phyloP scores from a whole-genome alignment of 2,888 invertebrate species.

The Orthosia cruda region DNA sequence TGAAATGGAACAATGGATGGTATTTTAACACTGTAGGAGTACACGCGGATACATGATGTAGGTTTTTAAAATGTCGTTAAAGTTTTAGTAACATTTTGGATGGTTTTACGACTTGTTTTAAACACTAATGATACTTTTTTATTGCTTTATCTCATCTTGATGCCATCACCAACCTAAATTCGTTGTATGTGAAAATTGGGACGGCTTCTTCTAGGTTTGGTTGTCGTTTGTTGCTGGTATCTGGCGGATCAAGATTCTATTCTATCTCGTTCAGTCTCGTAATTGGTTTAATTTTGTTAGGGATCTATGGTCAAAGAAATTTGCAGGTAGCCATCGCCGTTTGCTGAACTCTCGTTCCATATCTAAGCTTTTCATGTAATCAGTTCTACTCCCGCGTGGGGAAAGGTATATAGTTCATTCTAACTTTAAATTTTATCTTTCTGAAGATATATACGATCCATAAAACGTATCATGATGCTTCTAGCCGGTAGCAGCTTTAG shows the following conservation, averaged over 20 bases:
- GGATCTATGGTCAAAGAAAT: neutral
- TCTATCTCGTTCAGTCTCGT: neutral
- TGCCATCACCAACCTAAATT: slow-evolving; percentile 61
- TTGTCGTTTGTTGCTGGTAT: neutral
- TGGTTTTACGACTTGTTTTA: slow-evolving; percentile 60
- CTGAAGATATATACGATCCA: neutral
- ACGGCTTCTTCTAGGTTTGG: slow-evolving; percentile 1
- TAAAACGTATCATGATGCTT: slow-evolving; percentile 6
- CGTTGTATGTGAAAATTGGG: slow-evolving; percentile 30
- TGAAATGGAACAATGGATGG: slow-evolving; percentile 48
- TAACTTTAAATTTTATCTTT: neutral
- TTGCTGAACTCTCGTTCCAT: neutral
- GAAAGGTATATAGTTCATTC: neutral
- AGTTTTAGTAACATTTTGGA: slow-evolving; percentile 46
- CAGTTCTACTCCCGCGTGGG: neutral
- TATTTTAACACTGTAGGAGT: slow-evolving; percentile 19
- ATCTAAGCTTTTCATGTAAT: neutral
- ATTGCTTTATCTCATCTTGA: slow-evolving; percentile 61
- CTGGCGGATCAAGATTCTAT: neutral
- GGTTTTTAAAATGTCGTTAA: slow-evolving; percentile 60
- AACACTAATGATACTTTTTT: slow-evolving; percentile 64
- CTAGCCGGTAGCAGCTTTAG: slow-evolving; percentile 18
- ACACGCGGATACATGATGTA: slow-evolving; percentile 31
- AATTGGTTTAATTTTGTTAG: neutral
- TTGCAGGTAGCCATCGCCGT: neutral